Percentiles rank a stretch among this genome's conserved stretches.
phyloP scores from a whole-genome alignment of 2,797 vertebrate genomes.

The Myotis pilosus region DNA sequence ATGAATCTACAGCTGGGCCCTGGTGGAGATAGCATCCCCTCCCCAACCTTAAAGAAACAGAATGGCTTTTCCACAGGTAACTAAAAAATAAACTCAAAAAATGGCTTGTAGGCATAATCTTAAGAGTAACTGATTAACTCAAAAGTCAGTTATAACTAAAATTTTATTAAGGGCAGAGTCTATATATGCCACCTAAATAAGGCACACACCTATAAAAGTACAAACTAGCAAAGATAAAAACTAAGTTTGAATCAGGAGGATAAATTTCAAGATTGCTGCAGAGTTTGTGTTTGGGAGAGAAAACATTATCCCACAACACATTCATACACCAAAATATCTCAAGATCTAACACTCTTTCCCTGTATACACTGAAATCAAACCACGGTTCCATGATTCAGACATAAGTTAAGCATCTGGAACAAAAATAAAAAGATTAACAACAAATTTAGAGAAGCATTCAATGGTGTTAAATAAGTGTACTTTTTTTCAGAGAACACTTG shows the following conservation, averaged over 20 bases:
- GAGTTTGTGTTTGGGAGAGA: background rate
- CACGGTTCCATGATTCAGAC: background rate
- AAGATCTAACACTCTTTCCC: background rate
- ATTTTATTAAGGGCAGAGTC: background rate
- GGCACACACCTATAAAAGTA: background rate
- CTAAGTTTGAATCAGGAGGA: background rate
- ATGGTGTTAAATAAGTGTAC: constrained; percentile 49
- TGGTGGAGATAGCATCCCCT: background rate
- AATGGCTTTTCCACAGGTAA: background rate
- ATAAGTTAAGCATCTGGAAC: constrained; percentile 34
- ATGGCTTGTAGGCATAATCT: background rate
- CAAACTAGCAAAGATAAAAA: background rate
- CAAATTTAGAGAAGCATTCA: constrained; percentile 22
- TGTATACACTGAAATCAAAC: background rate
- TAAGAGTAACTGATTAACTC: background rate
- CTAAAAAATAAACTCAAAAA: constrained; percentile 24
- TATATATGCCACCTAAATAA: background rate
- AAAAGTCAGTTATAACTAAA: background rate
- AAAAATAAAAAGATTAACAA: constrained; percentile 39
- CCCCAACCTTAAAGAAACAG: background rate
- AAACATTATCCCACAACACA: background rate
- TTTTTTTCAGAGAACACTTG: constrained; percentile 48
- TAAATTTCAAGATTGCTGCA: background rate
- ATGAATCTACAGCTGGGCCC: background rate
- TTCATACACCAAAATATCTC: background rate